Evolutionary conservation across 2,888 invertebrate genomes (phyloP), one percentile per base, ranked within the genome.

Genomic region (Caenorhabditis sp.): DNA sequence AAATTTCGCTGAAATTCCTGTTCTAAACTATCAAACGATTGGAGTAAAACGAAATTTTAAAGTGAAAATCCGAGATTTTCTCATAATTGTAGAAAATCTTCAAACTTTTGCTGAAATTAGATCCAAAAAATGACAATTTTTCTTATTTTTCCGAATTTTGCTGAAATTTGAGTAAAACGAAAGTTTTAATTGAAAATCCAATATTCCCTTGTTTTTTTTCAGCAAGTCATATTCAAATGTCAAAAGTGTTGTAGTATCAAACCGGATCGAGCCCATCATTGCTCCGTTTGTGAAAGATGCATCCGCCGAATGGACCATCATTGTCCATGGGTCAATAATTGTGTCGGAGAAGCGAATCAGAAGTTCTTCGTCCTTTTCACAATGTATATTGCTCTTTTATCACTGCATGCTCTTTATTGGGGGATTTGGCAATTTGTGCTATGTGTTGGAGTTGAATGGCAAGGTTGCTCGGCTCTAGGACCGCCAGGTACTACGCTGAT

Each of bases 351-450:
- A 89, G 95, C 93, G 88, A 99, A 99, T 91, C 99, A 99, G 91
- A 99, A 99, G 90, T 99, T 93, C 90, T 99, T 99, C 91, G 96
- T 99, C 68, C 91, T 99, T 65, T 99, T 99, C 89, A 96, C 95
- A 76, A 93, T 99, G 89, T 99, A 99, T 90, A 97, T 99, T 86
- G 97, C 97, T n/a, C 91, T 93, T 64, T 93, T 97, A 89, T 97
- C 97, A 58, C 90, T 94, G 79, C 97, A 99, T 90, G 93, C 97
- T 17, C 91, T 99, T 82, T 93, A 94, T 85, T 90, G 99, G 88
- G 93, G 95, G 1, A 91, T 96, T 78, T 93, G 94, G 89, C 96
- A 97, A 89, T 96, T 99, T 88, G 92, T 95, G 70, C 92, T 92
- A 81, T 99, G 99, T 88, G 93, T 97, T 60, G 91, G 93, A 74